Evolutionary conservation across 2,113 vertebrate genomes (phyloP).

Genomic region (Corythoichthys intestinalis): DNA sequence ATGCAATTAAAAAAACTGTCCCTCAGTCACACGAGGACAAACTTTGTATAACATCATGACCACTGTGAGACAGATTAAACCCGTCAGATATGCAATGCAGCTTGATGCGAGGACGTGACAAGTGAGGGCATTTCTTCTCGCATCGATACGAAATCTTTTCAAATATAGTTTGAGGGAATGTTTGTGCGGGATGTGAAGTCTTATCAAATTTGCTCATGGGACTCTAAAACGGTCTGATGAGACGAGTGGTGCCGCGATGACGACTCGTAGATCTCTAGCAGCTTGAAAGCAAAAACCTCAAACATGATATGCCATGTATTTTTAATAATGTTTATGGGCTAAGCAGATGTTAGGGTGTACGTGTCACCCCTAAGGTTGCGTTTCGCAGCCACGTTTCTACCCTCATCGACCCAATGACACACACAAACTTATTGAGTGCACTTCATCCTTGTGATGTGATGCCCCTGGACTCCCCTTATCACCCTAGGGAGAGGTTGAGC

Average conservation of each 20-base stretch:
- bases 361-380: constrained; percentile 58
- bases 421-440: constrained; percentile 15
- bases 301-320: constrained; percentile 40
- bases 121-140: constrained; percentile 15
- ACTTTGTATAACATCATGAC: constrained; percentile 2
- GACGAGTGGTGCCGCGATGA: constrained; percentile 23
- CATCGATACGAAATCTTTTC: constrained; percentile 10
- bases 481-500: constrained; percentile 56
- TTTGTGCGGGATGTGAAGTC: constrained; percentile 23
- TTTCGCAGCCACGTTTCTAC: constrained; percentile 41
- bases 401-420: constrained; percentile 20
- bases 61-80: constrained; percentile 4
- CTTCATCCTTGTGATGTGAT: constrained; percentile 52
- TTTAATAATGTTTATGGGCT: constrained; percentile 57
- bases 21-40: not conserved
- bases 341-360: constrained; percentile 41
- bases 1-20: not conserved
- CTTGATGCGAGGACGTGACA: constrained; percentile 9
- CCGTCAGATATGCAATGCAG: constrained; percentile 9
- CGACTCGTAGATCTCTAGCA: constrained; percentile 35
- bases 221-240: constrained; percentile 35
- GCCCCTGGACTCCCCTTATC: constrained; percentile 44
- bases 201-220: constrained; percentile 37
- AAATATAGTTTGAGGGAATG: constrained; percentile 27
- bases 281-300: constrained; percentile 38